Evolutionary conservation across 53 echinoderm and acorn worm genomes (phyloP), one percentile per base, ranked within the genome.

Genomic region (Crossaster papposus): DNA sequence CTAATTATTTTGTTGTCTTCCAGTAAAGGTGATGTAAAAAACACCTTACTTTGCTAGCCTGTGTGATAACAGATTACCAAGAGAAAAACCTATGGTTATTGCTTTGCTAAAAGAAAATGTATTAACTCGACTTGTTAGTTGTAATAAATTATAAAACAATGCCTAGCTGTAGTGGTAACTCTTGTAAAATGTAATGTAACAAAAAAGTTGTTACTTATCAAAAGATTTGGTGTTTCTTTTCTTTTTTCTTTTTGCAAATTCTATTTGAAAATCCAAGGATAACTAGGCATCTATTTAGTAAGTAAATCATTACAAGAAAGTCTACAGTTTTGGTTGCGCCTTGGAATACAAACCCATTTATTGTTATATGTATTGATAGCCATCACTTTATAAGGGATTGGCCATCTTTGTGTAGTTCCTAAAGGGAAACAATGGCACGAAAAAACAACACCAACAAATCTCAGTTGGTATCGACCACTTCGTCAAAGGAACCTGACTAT

Each of bases 1-100:
- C 84, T 38, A 23, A 84, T 65, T 84, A 84, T 84, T 84, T 84
- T 84, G 70, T 84, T 72, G 84, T 84, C 84, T 84, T 84, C 84
- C 84, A 72, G 71, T 84, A 31, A n/a, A 72, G 84, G 71, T 84
- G 81, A 79, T 1, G 44, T 24, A 50, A 24, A 50, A 52, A 9
- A 34, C 70, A 30, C 70, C 70, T 78, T 78, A 72, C 38, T 72
- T 71, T 53, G 84, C 84, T 84, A 84, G 84, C 72, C 84, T 72
- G 84, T 84, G 72, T 84, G 71, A 51, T 83, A 37, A 70, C 70
- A 68, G 36, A 52, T 70, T 30, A n/a, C n/a, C n/a, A n/a, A n/a
- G n/a, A n/a, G n/a, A n/a, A n/a, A 84, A 34, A 4, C 28, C 14
- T 78, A 51, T 75, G 12, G 33, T 75, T 83, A 9, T 83, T 84